Conservation (phyloP, 2,113 vertebrate genomes). For the Corythornis madagascariensis region DNA sequence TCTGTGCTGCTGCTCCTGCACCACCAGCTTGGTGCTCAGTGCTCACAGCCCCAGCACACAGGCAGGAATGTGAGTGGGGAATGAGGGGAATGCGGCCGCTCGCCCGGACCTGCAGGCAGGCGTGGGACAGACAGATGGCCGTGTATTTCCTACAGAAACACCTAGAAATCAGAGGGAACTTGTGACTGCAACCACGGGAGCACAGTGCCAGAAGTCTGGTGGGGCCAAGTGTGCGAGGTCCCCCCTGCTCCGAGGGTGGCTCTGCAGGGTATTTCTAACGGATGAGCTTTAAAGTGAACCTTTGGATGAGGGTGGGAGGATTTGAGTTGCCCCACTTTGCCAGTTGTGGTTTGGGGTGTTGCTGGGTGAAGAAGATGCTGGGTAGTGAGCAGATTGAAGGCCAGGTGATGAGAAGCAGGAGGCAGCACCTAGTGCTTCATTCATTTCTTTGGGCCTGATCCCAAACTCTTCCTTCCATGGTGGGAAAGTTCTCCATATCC, state of each 20-base stretch:
- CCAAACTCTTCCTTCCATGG: background rate
- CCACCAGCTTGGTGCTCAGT: background rate
- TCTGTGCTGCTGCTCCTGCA: background rate
- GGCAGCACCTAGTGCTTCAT: background rate
- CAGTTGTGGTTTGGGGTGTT: background rate
- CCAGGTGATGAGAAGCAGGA: background rate
- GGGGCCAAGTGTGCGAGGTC: background rate
- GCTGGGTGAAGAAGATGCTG: background rate
- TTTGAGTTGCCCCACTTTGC: background rate
- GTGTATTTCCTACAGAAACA: constrained; percentile 36
- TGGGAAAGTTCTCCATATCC: background rate
- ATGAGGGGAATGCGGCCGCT: constrained; percentile 53
- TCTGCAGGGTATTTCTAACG: background rate
- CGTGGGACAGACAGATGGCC: background rate
- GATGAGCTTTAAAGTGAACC: background rate
- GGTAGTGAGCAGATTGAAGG: background rate
- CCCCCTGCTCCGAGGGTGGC: background rate
- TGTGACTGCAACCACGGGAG: background rate
- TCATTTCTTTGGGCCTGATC: background rate
- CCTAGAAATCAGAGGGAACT: background rate
- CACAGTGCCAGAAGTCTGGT: background rate
- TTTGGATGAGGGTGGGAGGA: background rate
- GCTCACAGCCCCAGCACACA: background rate
- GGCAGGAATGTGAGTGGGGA: constrained; percentile 19
- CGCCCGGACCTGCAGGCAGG: constrained; percentile 23